phyloP scores from a whole-genome alignment of 2,797 vertebrate genomes.

The Xyrichtys novacula region DNA sequence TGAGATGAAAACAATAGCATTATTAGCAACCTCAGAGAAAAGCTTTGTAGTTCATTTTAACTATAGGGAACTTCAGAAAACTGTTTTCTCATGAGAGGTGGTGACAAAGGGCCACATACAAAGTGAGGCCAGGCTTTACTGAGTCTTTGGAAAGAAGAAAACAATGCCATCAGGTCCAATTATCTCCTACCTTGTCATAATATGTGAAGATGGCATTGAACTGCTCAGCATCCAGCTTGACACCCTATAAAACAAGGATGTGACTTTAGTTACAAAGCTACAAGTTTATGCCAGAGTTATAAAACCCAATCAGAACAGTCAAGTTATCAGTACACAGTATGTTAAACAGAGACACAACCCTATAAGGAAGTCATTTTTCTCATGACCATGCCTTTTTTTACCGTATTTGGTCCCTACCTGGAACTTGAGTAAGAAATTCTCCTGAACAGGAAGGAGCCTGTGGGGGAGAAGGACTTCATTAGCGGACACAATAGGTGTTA shows the following conservation, averaged over 20 bases:
- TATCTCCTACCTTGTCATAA: conserved; percentile 92
- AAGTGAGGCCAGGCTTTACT: background rate
- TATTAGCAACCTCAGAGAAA: background rate
- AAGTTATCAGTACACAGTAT: background rate
- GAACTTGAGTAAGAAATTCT: conserved; percentile 89
- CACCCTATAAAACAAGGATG: conserved; percentile 82
- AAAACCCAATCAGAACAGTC: background rate
- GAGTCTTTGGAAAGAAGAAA: background rate
- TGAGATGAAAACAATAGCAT: background rate
- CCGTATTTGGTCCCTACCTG: conserved; percentile 70
- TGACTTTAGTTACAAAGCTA: conserved; percentile 4
- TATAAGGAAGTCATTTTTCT: background rate
- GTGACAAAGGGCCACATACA: background rate
- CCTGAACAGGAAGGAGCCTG: conserved; percentile 93
- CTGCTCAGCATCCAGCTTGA: conserved; percentile 90
- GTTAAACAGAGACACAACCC: background rate
- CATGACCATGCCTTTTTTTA: conserved; percentile 1
- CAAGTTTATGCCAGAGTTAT: background rate
- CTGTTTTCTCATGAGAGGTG: background rate
- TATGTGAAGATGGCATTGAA: conserved; percentile 94
- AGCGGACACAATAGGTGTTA: conserved; percentile 43
- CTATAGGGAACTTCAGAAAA: background rate
- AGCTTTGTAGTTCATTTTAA: background rate
- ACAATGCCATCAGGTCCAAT: background rate
- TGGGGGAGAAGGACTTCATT: conserved; percentile 51